phyloP scores from a whole-genome alignment of 2,797 vertebrate genomes.

The Gadopsis marmoratus region DNA sequence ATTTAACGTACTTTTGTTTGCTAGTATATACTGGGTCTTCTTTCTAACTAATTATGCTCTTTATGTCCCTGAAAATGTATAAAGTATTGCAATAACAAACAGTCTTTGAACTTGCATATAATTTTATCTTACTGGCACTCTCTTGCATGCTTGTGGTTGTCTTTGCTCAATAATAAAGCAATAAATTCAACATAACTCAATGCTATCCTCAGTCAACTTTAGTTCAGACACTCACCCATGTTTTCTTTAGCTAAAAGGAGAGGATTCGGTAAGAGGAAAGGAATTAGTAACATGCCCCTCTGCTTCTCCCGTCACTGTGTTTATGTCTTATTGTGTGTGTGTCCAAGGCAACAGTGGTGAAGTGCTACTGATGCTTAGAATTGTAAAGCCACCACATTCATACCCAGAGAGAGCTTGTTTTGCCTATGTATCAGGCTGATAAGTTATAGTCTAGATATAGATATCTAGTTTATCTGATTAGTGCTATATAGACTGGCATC shows the following conservation, averaged over 20 bases:
- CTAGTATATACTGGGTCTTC: background rate
- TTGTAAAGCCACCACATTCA: constrained; percentile 43
- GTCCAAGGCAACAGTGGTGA: constrained; percentile 69
- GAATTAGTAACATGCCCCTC: constrained; percentile 56
- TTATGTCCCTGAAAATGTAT: background rate
- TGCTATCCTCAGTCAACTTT: background rate
- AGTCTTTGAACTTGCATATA: too few relatives aligned
- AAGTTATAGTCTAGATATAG: background rate
- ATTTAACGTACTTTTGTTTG: background rate
- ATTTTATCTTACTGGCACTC: background rate
- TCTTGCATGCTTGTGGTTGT: background rate
- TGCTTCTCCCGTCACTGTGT: constrained; percentile 55
- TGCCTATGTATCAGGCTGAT: constrained; percentile 40
- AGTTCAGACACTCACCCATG: constrained; percentile 17
- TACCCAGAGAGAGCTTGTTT: constrained; percentile 48
- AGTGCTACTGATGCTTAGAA: constrained; percentile 50
- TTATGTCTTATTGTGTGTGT: constrained; percentile 66
- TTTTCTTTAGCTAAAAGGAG: constrained; percentile 52
- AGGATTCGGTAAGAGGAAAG: constrained; percentile 58
- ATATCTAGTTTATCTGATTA: constrained; percentile 67
- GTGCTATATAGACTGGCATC: constrained; percentile 32
- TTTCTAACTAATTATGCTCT: background rate
- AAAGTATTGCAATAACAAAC: background rate
- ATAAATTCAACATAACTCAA: background rate
- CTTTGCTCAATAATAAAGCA: background rate